Conservation (phyloP, 1,140 invertebrate genomes). For the Bombus sibiricus region DNA sequence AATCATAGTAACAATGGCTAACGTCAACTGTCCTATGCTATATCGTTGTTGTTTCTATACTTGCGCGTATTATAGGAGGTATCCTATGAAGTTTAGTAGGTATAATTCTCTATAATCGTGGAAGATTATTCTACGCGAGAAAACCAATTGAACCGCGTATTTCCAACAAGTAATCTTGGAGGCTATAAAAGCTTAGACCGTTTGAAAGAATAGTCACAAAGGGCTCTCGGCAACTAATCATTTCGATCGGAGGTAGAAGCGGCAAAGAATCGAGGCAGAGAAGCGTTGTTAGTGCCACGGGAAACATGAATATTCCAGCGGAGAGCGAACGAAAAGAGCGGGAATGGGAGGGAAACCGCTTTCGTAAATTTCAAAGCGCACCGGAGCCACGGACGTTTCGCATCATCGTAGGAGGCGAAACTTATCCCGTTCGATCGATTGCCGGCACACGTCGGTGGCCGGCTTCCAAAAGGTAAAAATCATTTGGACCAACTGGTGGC, state of each 20-base stretch:
- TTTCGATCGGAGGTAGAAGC: background rate
- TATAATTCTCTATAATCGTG: background rate
- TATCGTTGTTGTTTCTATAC: background rate
- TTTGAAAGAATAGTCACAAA: background rate
- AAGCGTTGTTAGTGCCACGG: background rate
- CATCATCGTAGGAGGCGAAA: slow-evolving; percentile 11
- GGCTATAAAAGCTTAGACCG: too few species aligned
- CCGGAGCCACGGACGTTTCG: background rate
- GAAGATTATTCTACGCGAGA: background rate
- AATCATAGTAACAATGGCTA: background rate
- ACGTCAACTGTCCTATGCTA: background rate
- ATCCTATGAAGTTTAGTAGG: background rate
- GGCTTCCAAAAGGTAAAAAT: slow-evolving; percentile 13
- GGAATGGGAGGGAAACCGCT: background rate
- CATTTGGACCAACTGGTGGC: background rate
- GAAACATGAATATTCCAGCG: slow-evolving; percentile 17
- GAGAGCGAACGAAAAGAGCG: too few species aligned
- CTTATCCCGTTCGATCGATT: slow-evolving; percentile 16
- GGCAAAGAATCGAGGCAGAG: background rate
- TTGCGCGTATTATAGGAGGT: background rate
- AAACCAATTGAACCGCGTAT: background rate
- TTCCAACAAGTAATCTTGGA: background rate
- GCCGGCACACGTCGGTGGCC: background rate
- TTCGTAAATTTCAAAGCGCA: slow-evolving; percentile 25
- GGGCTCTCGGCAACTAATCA: slow-evolving; percentile 1